Evolutionary conservation across 2,113 vertebrate genomes (phyloP), one percentile per base, ranked within the genome.

Genomic region (Danio rerio): DNA sequence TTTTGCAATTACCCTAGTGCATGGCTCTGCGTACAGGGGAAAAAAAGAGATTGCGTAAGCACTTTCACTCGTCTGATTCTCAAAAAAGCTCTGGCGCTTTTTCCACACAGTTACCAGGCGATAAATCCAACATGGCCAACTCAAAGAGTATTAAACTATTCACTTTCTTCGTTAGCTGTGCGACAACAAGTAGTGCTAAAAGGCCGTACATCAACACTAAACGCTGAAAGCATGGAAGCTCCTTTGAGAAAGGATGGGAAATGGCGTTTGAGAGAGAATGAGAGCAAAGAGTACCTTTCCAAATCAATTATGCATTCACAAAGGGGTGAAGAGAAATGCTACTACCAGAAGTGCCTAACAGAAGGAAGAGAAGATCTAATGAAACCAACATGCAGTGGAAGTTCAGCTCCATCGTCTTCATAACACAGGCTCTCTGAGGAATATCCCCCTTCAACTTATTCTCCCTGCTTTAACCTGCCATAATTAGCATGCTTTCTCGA

Each of bases 401-500:
- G 91, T 92, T 92, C 89, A 87, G 92, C 89, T 91, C 88, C 90
- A 88, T 85, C 59, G 83, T 90, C 88, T 90, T 86, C 88, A 88
- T 91, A 93, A 91, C 90, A 89, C 90, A 88, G 85, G 83, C 90
- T 93, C 94, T 94, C 93, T 87, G 89, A 94, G 93, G 94, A 94
- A 93, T 93, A 92, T 82, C 89, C 91, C 92, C 92, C 90, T 90
- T 91, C 91, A 93, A 95, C 91, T 93, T 94, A 63, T 79, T 92
- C 90, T 88, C 89, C 87, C 85, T 58, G 88, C 86, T 91, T 92
- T 91, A 78, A 79, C 80, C 90, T 90, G 88, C 89, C 90, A 91
- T 93, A 94, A 95, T 95, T 94, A 95, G 94, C 93, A 93, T 94
- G 92, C 94, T 94, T 93, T 94, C 94, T 93, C 92, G 90, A 94